Conservation (phyloP, 2,113 vertebrate species). For the Muscicapa adusta region DNA sequence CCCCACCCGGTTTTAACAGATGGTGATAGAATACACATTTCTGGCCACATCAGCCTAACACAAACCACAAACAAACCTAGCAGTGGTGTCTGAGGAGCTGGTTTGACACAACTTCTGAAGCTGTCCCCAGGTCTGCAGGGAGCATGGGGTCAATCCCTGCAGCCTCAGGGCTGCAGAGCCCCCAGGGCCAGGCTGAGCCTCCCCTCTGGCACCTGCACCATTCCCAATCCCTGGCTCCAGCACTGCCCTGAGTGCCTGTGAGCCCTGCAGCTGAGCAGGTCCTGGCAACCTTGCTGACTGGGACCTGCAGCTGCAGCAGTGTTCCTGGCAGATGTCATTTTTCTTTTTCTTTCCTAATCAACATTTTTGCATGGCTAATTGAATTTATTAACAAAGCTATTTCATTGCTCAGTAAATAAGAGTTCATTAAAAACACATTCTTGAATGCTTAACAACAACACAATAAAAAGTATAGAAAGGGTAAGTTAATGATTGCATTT, state of each 20-base stretch:
- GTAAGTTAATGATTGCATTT: slow-evolving; percentile 11
- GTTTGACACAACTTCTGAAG: not conserved
- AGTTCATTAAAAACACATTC: slow-evolving; percentile 40
- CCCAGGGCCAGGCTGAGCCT: not conserved
- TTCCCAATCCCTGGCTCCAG: not conserved
- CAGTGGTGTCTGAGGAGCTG: too few species aligned
- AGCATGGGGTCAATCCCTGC: not conserved
- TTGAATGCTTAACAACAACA: not conserved
- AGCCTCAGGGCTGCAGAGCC: not conserved
- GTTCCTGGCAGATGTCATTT: not conserved
- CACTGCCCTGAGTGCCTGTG: too few species aligned
- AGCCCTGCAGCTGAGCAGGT: not conserved
- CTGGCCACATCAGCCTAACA: too few species aligned
- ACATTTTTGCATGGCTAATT: not conserved
- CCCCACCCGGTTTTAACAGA: too few species aligned
- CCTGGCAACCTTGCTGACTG: not conserved
- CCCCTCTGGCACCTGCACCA: not conserved
- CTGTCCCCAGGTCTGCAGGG: too few species aligned
- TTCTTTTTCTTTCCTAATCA: not conserved
- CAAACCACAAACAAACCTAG: too few species aligned
- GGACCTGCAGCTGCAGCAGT: not conserved
- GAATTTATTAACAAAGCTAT: not conserved
- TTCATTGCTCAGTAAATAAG: slow-evolving; percentile 22
- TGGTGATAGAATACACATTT: too few species aligned
- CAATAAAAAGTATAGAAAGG: not conserved